phyloP scores from a whole-genome alignment of 1,140 invertebrate species.

The Triops longicaudatus region DNA sequence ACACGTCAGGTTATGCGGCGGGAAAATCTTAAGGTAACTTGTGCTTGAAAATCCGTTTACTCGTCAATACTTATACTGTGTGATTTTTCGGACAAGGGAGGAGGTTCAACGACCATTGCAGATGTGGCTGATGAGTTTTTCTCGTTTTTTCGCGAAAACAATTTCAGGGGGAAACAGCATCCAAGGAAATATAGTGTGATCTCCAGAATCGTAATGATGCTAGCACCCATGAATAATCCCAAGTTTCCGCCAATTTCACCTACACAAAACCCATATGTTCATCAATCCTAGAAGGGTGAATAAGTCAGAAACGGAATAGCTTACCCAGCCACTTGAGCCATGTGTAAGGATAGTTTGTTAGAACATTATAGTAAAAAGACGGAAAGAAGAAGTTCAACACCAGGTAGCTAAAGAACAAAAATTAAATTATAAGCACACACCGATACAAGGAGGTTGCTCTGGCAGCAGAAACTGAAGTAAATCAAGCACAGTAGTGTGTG shows the following conservation, averaged over 20 bases:
- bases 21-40: too few relatives aligned
- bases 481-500: too few relatives aligned
- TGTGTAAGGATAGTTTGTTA: neutral
- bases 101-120: neutral
- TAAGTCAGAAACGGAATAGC: too few relatives aligned
- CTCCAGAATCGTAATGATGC: neutral
- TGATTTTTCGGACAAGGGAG: neutral
- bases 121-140: neutral
- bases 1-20: too few relatives aligned
- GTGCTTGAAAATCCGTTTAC: too few relatives aligned
- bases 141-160: neutral
- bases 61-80: too few relatives aligned
- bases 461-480: too few relatives aligned
- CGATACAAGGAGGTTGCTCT: too few relatives aligned
- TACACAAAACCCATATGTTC: neutral
- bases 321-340: conserved; percentile 4
- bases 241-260: neutral
- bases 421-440: too few relatives aligned
- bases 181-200: neutral
- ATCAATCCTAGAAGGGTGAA: too few relatives aligned
- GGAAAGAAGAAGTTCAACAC: neutral
- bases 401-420: neutral
- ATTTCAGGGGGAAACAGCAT: neutral
- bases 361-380: neutral
- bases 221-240: neutral